Conservation (phyloP, 2,888 invertebrate genomes). For the Pseudococcus viburni region DNA sequence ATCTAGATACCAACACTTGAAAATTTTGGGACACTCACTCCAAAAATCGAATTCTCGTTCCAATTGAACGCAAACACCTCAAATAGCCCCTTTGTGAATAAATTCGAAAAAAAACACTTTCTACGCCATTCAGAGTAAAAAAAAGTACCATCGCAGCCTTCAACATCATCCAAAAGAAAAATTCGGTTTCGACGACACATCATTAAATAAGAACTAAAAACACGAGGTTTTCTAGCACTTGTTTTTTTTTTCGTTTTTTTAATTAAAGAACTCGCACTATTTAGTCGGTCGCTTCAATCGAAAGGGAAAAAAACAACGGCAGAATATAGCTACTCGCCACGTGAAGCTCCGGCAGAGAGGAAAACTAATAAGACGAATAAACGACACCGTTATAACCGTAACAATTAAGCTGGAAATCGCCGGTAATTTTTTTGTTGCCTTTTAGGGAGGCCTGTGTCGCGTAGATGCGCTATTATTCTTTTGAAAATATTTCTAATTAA, state of each 20-base stretch:
- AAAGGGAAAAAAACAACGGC: background rate
- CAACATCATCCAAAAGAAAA: too few species aligned
- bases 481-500: slow-evolving; percentile 32
- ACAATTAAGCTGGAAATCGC: slow-evolving; percentile 29
- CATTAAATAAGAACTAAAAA: too few species aligned
- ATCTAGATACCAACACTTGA: too few species aligned
- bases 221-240: too few species aligned
- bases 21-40: too few species aligned
- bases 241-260: background rate
- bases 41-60: too few species aligned
- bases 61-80: too few species aligned
- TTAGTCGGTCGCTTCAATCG: background rate
- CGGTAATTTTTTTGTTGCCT: slow-evolving; percentile 21
- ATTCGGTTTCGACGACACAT: too few species aligned
- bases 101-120: too few species aligned
- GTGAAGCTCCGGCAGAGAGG: background rate
- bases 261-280: background rate
- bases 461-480: slow-evolving; percentile 9
- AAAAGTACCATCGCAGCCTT: too few species aligned
- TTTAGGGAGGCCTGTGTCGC: background rate
- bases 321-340: background rate
- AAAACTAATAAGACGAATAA: slow-evolving; percentile 39
- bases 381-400: slow-evolving; percentile 25
- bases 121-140: too few species aligned
- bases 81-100: too few species aligned